Percentiles rank a stretch among this genome's conserved stretches.
Conservation (phyloP, 2,888 invertebrate genomes). For the Oligia fasciuncula region DNA sequence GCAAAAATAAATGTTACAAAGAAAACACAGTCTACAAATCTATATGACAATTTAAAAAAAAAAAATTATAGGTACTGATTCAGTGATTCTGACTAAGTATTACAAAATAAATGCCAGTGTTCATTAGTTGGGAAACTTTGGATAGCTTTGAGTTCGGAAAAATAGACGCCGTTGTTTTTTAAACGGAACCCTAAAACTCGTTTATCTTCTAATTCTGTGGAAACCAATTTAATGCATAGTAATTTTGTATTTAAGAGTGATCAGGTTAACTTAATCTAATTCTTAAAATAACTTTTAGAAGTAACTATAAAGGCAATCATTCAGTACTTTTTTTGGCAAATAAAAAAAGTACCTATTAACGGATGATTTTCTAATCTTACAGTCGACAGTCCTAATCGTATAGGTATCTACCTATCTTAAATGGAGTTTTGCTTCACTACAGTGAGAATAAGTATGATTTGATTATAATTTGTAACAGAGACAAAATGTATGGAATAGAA, state of each 20-base stretch:
- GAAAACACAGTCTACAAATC: not conserved
- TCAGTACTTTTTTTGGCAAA: not conserved
- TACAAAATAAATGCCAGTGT: not conserved
- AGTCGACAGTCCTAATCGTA: not conserved
- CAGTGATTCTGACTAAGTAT: not conserved
- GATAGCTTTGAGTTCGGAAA: not conserved
- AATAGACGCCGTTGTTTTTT: not conserved
- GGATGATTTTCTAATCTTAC: not conserved
- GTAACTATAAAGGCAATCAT: not conserved
- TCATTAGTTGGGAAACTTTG: no score
- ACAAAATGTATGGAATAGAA: not conserved
- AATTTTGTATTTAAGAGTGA: conserved; percentile 34
- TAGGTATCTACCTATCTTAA: no score
- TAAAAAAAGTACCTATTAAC: not conserved
- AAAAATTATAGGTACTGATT: no score
- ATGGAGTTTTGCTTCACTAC: not conserved
- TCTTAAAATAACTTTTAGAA: conserved; percentile 29
- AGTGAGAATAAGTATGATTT: not conserved
- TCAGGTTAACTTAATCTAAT: conserved; percentile 36
- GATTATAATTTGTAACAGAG: not conserved
- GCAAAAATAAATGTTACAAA: not conserved
- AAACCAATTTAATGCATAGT: conserved; percentile 40
- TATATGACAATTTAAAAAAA: not conserved
- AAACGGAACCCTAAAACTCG: conserved; percentile 18
- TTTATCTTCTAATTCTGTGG: conserved; percentile 17